These are phyloP conservation scores for Minunthozetes semirufus DNA, from an alignment of 2,888 invertebrate genomes.

Conservation along the genomic window DNA sequence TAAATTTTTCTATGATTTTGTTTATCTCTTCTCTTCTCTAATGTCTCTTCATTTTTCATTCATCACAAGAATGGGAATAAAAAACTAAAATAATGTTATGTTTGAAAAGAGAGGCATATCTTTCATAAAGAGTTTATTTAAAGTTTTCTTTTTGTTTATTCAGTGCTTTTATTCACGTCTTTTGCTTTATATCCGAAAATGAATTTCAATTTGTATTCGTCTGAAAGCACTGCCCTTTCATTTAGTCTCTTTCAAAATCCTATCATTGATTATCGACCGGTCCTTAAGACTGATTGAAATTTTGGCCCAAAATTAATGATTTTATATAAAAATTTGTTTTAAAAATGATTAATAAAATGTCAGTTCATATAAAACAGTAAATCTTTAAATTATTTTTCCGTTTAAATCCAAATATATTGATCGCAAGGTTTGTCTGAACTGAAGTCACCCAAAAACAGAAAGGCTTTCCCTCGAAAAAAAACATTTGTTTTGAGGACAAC, in stretches of 20 bases:
- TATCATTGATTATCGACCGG: background rate
- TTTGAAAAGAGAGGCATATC: conserved; percentile 2
- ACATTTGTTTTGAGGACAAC: background rate
- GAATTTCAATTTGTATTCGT: background rate
- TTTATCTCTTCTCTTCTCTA: background rate
- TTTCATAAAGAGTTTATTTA: background rate
- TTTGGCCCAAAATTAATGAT: background rate
- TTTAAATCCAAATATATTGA: background rate
- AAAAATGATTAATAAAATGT: background rate
- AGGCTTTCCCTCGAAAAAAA: background rate
- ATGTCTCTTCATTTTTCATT: conserved; percentile 6
- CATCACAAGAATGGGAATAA: background rate
- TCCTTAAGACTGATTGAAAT: background rate
- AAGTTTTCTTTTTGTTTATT: background rate
- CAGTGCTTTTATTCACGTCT: too few species aligned
- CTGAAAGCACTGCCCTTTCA: background rate
- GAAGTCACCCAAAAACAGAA: background rate
- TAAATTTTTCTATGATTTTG: background rate
- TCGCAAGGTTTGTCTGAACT: background rate
- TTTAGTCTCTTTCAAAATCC: background rate
- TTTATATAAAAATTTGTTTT: background rate
- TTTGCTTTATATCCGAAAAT: background rate
- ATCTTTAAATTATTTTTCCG: background rate
- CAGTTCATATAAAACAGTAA: background rate
- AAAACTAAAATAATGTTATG: background rate